Conservation (phyloP, 2,888 invertebrate genomes). For the Sminthurides aquaticus region DNA sequence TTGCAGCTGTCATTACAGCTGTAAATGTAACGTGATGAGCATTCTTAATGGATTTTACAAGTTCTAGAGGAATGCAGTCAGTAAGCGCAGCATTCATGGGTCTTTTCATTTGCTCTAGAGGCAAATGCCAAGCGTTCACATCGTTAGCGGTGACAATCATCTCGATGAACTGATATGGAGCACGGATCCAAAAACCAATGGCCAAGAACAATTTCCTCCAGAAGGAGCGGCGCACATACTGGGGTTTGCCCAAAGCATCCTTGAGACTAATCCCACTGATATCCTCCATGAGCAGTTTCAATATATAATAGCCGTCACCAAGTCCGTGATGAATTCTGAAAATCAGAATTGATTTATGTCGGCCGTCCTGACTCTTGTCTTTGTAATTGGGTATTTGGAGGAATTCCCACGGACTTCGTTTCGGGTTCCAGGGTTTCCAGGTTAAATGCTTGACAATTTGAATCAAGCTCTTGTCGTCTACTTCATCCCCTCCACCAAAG, state of each 20-base stretch:
- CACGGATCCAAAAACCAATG: conserved; percentile 24
- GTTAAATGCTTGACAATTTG: conserved; percentile 27
- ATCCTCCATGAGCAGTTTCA: conserved; percentile 26
- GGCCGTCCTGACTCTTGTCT: not conserved
- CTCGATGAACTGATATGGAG: conserved; percentile 28
- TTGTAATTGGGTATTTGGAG: conserved; percentile 26
- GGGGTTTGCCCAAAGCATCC: conserved; percentile 19
- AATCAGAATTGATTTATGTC: conserved; percentile 22
- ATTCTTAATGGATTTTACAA: conserved; percentile 24
- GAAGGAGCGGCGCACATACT: conserved; percentile 13
- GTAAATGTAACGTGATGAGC: conserved; percentile 24
- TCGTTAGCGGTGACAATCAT: conserved; percentile 23
- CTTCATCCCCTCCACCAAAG: not conserved
- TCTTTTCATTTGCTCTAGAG: conserved; percentile 12
- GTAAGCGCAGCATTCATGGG: conserved; percentile 28
- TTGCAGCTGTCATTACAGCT: conserved; percentile 23
- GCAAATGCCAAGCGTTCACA: conserved; percentile 26
- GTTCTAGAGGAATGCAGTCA: conserved; percentile 16
- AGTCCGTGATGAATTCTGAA: conserved; percentile 31
- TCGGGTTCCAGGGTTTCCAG: conserved; percentile 25
- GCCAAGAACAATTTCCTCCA: conserved; percentile 4
- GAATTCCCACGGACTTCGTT: conserved; percentile 30
- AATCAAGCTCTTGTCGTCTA: conserved; percentile 18
- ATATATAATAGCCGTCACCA: conserved; percentile 28
- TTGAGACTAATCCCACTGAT: conserved; percentile 23